Conservation (phyloP, 2,888 invertebrate genomes). For the Platycheirus albimanus region DNA sequence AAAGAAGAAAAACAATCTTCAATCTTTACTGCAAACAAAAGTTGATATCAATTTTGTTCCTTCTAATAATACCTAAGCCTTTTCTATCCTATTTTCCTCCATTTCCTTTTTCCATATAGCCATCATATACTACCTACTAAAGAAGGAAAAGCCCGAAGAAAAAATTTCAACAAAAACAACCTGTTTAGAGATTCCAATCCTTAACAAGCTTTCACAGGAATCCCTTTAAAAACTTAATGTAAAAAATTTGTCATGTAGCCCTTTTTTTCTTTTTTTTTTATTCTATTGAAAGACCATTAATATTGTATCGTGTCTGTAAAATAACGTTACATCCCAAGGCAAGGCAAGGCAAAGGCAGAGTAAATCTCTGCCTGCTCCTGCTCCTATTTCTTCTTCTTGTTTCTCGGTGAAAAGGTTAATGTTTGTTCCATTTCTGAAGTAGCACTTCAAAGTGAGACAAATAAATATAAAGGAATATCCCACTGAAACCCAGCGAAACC, state of each 20-base stretch:
- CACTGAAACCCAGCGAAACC: conserved; percentile 22
- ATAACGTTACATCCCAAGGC: conserved; percentile 27
- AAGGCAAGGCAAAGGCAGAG: no score
- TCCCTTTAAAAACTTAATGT: conserved; percentile 33
- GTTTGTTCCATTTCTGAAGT: conserved; percentile 59
- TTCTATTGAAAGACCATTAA: conserved; percentile 35
- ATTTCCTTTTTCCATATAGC: no score
- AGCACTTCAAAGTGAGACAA: conserved; percentile 70
- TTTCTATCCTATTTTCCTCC: no score
- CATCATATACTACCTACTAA: background rate
- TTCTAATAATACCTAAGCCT: no score
- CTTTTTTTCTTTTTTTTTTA: no score
- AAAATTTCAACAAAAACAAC: conserved; percentile 30
- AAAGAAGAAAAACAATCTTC: no score
- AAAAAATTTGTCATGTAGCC: conserved; percentile 40
- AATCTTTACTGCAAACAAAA: no score
- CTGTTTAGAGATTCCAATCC: conserved; percentile 28
- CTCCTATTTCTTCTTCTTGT: conserved; percentile 5
- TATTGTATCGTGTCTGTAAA: conserved; percentile 28
- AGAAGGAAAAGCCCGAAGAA: conserved; percentile 1
- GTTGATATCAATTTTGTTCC: no score
- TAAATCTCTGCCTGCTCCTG: background rate
- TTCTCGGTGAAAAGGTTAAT: conserved; percentile 53
- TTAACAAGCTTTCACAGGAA: conserved; percentile 16
- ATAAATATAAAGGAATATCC: conserved; percentile 47